A percentile compares a stretch with the other conserved stretches of the same genome.
Conservation (phyloP, 2,113 vertebrate species). For the Tragelaphus strepsiceros region DNA sequence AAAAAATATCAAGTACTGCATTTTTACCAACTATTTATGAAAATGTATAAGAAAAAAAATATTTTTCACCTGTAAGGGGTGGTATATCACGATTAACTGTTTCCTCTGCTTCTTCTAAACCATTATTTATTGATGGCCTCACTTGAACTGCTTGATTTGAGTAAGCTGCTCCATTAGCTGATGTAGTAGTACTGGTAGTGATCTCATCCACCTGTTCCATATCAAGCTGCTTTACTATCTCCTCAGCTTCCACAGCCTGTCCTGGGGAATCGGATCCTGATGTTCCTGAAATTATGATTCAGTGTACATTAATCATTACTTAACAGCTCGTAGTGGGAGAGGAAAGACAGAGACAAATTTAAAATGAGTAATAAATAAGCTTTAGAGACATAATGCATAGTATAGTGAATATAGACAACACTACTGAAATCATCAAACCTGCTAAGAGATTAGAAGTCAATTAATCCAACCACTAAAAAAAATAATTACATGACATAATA, state of each 20-base stretch:
- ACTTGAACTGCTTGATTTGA: conserved; percentile 79
- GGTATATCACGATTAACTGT: conserved; percentile 89
- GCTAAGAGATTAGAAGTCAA: background rate
- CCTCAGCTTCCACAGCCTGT: conserved; percentile 94
- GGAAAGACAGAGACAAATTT: background rate
- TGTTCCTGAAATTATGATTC: conserved; percentile 80
- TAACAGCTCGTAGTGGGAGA: background rate
- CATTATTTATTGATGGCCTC: conserved; percentile 80
- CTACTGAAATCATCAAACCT: background rate
- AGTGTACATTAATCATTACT: background rate
- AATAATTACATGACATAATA: background rate
- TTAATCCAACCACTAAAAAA: background rate
- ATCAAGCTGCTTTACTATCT: conserved; percentile 96
- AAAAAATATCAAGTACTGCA: background rate
- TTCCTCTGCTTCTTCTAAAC: conserved; percentile 86
- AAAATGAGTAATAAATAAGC: background rate
- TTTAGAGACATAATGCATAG: background rate
- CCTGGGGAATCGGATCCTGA: conserved; percentile 94
- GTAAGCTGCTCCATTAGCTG: conserved; percentile 84
- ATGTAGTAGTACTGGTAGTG: conserved; percentile 88
- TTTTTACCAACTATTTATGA: conserved; percentile 15
- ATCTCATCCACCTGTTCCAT: conserved; percentile 94
- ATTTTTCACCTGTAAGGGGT: conserved; percentile 89
- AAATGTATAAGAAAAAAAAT: background rate
- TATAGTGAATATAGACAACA: background rate